These are phyloP conservation scores for Eolophus roseicapilla DNA, from an alignment of 2,113 vertebrate genomes.

Conservation along the genomic window DNA sequence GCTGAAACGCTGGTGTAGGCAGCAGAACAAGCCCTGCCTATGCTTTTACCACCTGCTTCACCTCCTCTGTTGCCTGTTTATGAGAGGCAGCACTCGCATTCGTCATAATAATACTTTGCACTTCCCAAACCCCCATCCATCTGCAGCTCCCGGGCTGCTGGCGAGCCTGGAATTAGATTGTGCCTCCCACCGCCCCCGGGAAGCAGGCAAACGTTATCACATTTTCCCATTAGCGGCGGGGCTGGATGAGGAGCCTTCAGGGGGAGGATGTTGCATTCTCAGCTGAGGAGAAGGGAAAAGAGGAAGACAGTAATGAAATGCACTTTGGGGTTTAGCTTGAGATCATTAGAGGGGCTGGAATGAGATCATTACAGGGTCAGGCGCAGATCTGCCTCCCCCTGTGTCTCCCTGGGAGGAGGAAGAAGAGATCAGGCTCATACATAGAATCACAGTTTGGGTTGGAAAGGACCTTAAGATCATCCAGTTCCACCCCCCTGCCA, in stretches of 20 bases:
- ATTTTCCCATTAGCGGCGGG: constrained; percentile 21
- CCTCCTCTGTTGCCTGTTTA: constrained; percentile 22
- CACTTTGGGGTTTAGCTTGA: not conserved
- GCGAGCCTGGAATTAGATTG: constrained; percentile 49
- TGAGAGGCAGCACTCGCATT: not conserved
- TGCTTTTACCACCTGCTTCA: not conserved
- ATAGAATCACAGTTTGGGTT: not conserved
- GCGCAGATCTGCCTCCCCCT: not conserved
- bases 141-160: not conserved
- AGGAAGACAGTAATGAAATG: not conserved
- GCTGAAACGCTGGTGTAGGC: not conserved
- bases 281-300: not conserved
- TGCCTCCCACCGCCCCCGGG: not conserved
- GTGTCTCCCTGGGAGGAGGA: not conserved
- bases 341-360: not conserved
- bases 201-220: constrained; percentile 1
- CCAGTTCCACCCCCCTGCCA: not conserved
- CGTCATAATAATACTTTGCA: not conserved
- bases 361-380: accelerated
- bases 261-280: not conserved
- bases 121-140: constrained; percentile 27
- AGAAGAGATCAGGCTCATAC: not conserved
- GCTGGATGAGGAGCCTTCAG: not conserved
- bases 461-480: not conserved
- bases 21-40: not conserved